phyloP scores from a whole-genome alignment of 2,113 vertebrate species.

The Oncorhynchus nerka region DNA sequence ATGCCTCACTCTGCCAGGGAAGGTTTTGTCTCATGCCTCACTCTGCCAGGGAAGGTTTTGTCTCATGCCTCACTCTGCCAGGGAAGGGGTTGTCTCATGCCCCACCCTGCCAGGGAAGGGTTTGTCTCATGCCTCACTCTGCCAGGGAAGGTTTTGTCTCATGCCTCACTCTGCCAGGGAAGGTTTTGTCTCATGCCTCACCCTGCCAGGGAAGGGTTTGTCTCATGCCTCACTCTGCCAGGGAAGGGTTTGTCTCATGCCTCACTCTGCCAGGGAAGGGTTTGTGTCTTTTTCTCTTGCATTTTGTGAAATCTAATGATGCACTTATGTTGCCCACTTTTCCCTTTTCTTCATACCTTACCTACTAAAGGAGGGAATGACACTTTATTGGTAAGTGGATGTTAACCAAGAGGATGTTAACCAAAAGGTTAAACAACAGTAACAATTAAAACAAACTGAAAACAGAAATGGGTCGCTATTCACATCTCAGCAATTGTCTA shows the following conservation, averaged over 20 bases:
- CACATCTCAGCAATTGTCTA: conserved; percentile 95
- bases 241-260: conserved; percentile 46
- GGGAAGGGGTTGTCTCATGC: no score
- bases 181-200: no score
- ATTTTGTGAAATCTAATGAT: conserved; percentile 99
- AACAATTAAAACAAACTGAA: conserved; percentile 64
- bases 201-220: no score
- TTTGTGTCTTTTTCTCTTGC: conserved; percentile 99
- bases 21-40: no score
- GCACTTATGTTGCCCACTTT: conserved; percentile 99
- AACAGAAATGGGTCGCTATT: conserved; percentile 90
- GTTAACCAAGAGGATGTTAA: conserved; percentile 96
- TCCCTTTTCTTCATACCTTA: conserved; percentile 99
- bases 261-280: conserved; percentile 82
- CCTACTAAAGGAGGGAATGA: conserved; percentile 99
- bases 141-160: no score
- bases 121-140: no score
- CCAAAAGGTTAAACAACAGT: conserved; percentile 82
- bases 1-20: no score
- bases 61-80: no score
- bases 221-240: no score
- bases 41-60: no score
- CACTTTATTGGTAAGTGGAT: conserved; percentile 99
- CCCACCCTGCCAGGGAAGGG: no score
- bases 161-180: no score